phyloP scores from a whole-genome alignment of 2,113 vertebrate genomes.

The Myotis davidii region DNA sequence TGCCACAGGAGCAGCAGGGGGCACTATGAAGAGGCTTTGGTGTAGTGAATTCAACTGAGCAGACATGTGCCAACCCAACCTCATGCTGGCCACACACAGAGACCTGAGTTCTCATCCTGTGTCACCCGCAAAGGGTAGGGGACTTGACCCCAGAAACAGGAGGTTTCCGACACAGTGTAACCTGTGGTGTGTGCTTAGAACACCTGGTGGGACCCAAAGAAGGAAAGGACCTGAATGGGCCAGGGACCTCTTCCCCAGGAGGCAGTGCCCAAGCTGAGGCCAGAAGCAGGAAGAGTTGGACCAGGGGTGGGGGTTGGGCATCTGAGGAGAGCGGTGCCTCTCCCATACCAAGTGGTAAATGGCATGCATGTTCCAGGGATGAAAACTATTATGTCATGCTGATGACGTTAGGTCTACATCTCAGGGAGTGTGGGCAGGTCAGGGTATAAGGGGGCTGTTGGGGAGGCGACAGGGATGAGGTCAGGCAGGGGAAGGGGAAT shows the following conservation, averaged over 20 bases:
- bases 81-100: background rate
- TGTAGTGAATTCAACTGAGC: background rate
- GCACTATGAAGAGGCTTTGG: background rate
- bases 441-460: background rate
- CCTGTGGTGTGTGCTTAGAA: background rate
- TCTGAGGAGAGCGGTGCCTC: background rate
- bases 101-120: background rate
- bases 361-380: background rate
- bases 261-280: background rate
- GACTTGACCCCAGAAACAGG: background rate
- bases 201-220: background rate
- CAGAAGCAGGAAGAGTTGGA: background rate
- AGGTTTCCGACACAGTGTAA: background rate
- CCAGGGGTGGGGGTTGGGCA: background rate
- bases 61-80: background rate
- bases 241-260: background rate
- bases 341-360: background rate
- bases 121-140: background rate
- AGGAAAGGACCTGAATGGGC: slow-evolving; percentile 10
- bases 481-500: background rate
- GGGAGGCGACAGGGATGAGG: background rate
- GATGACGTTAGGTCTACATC: background rate
- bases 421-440: background rate
- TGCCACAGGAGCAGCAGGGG: background rate
- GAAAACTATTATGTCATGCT: background rate